Percentiles rank a stretch among this genome's conserved stretches.
These are phyloP conservation scores for Halcyon smyrnensis DNA, from an alignment of 2,797 vertebrate genomes.

Conservation along the genomic window DNA sequence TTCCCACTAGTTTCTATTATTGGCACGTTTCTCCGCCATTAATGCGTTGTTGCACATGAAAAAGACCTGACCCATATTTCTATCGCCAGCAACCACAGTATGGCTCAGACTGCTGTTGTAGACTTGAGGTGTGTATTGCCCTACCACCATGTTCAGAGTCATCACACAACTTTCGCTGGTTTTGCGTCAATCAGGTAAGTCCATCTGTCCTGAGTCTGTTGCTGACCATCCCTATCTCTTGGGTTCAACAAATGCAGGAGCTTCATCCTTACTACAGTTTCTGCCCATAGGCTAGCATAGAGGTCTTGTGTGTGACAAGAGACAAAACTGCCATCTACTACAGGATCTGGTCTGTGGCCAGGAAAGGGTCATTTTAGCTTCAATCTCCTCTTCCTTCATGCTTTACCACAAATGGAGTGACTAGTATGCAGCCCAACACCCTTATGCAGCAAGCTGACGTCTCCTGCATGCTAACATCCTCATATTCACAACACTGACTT, in stretches of 20 bases:
- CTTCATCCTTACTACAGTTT: background rate
- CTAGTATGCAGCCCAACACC: background rate
- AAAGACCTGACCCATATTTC: background rate
- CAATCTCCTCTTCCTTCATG: background rate
- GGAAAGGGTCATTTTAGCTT: background rate
- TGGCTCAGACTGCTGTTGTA: background rate
- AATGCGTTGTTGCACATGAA: background rate
- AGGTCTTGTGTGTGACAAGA: background rate
- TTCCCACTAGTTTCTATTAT: background rate
- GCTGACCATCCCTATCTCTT: background rate
- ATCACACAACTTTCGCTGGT: background rate
- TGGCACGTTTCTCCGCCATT: background rate
- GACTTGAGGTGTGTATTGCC: background rate
- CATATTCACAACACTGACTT: background rate
- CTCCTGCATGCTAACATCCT: background rate
- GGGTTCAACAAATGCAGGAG: background rate
- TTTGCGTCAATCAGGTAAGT: background rate
- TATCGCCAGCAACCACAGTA: background rate
- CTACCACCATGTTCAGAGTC: background rate
- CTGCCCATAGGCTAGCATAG: background rate
- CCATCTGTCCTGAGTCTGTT: background rate
- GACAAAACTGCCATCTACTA: background rate
- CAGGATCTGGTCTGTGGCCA: background rate
- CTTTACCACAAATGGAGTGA: background rate
- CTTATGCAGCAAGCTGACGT: background rate